phyloP scores from a whole-genome alignment of 2,113 vertebrate species.

The Taxidea taxus region DNA sequence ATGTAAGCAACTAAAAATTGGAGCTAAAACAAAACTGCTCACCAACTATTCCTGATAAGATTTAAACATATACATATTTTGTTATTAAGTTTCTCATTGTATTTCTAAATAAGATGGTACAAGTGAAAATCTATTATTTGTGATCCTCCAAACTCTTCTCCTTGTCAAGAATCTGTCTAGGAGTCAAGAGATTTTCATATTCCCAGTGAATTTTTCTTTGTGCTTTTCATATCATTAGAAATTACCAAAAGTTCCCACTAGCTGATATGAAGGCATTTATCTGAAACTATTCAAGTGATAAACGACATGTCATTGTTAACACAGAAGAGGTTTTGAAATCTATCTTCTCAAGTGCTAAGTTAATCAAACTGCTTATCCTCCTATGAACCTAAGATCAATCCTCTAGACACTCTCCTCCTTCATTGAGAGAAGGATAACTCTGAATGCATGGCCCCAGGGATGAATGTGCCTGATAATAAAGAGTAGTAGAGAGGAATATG shows the following conservation, averaged over 20 bases:
- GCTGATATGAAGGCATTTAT: neutral
- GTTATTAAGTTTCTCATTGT: neutral
- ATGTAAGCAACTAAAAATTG: neutral
- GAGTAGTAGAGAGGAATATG: neutral
- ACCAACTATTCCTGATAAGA: neutral
- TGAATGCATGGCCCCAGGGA: neutral
- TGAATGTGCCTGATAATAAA: neutral
- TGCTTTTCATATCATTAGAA: conserved; percentile 13
- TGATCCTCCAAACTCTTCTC: neutral
- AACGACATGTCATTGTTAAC: neutral
- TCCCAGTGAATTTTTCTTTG: neutral
- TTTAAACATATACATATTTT: neutral
- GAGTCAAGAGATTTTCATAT: neutral
- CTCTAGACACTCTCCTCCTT: neutral
- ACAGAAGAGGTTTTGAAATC: conserved; percentile 22
- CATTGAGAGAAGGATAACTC: neutral
- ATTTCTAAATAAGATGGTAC: neutral
- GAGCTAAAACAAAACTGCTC: neutral
- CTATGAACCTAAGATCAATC: neutral
- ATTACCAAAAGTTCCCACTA: neutral
- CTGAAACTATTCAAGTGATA: neutral
- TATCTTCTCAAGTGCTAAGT: conserved; percentile 17
- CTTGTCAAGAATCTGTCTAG: neutral
- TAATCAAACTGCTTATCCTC: neutral
- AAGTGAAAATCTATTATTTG: neutral